These are phyloP conservation scores for Cygnus atratus DNA, from an alignment of 2,113 vertebrate species.

Conservation along the genomic window DNA sequence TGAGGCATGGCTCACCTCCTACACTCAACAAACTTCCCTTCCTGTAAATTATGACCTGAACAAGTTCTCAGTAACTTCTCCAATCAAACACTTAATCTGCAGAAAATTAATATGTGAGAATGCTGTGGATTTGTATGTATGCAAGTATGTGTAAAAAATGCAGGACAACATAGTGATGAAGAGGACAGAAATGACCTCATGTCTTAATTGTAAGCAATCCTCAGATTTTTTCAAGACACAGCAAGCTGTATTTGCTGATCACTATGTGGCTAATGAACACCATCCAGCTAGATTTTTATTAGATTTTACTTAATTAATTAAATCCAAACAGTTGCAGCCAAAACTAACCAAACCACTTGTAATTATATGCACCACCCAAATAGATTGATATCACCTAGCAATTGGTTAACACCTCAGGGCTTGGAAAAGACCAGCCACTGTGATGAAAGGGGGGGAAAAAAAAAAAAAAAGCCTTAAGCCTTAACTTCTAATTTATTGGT, in stretches of 20 bases:
- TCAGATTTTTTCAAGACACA: not conserved
- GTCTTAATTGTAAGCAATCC: not conserved
- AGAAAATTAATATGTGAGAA: not conserved
- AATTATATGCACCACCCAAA: not conserved
- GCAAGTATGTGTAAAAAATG: not conserved
- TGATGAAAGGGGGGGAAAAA: not conserved
- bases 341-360: not conserved
- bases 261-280: not conserved
- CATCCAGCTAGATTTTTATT: not conserved
- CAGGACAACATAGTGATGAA: not conserved
- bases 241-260: not conserved
- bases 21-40: not conserved
- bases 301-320: not conserved
- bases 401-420: not conserved
- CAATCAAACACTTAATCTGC: not conserved
- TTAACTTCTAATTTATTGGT: not conserved
- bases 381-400: not conserved
- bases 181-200: not conserved
- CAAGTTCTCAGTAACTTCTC: not conserved
- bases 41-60: not conserved
- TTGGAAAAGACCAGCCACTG: not conserved
- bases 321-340: not conserved
- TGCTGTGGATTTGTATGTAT: not conserved
- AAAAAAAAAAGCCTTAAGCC: not conserved
- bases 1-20: not conserved